Evolutionary conservation across 2,113 vertebrate genomes (phyloP), one percentile per base, ranked within the genome.

Genomic region (Pyrgilauda ruficollis): DNA sequence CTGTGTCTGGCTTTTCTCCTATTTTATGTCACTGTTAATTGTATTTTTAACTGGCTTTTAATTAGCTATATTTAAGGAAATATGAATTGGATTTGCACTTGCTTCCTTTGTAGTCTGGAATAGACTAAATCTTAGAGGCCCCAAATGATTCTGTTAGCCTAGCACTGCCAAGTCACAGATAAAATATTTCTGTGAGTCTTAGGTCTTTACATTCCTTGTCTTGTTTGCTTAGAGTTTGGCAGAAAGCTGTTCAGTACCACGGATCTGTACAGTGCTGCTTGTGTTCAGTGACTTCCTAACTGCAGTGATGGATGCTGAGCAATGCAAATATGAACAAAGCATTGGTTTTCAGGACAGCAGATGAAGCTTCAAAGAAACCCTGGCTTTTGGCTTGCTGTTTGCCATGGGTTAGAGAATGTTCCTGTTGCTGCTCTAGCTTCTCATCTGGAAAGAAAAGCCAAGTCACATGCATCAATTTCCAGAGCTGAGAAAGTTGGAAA

Each of bases 381-480:
- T 68, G 44, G 7, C 3, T 59, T 50, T 67, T 1, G 3, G 9
- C 30, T 47, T 11, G 0, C 6, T 26, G 15, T 43, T 80, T 11
- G 6, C 46, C 20, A 6, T 47, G 47, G 31, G 15, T 62, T 86
- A 62, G 30, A 27, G 64, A 70, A 67, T 41, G 33, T 1, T 74
- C 4, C 64, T 5, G 3, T 55, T 94, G 56, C n/a, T 87, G 27
- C 31, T 82, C 3, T 56, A 68, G 12, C 20, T 80, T 72, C 27
- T 69, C 17, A 26, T 41, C 26, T 41, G 6, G 44, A 33, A 58
- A 70, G 39, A 67, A 22, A 66, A 78, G n/a, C 13, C 19, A 53
- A 46, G 20, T 52, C 61, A 27, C 11, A 18, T 56, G 11, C 3
- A 3, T 22, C 0, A 0, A 20, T 28, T 9, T 64, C 90, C 49